These are phyloP conservation scores for Tinamus major DNA, from an alignment of 2,797 vertebrate genomes.

Conservation along the genomic window DNA sequence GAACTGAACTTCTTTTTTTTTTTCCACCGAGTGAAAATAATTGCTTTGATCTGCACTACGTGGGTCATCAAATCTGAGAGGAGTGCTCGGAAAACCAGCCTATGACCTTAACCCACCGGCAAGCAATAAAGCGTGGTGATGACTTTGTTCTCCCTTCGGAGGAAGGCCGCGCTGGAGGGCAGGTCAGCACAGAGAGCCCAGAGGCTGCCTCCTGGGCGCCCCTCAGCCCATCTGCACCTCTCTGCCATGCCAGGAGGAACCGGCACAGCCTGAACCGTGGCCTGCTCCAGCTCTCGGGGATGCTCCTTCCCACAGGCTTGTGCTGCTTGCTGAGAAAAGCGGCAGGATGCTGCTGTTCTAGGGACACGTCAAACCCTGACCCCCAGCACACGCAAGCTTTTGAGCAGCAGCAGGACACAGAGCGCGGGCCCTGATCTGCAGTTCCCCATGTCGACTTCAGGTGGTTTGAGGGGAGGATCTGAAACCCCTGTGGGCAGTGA, in stretches of 20 bases:
- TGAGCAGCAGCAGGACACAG: background rate
- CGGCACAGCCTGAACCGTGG: background rate
- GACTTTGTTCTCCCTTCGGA: background rate
- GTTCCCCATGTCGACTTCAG: background rate
- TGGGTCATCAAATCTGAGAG: background rate
- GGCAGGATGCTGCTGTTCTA: background rate
- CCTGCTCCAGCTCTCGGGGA: background rate
- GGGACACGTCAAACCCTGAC: fast-evolving
- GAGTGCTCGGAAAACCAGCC: background rate
- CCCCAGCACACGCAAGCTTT: background rate
- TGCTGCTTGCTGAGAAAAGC: background rate
- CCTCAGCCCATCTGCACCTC: background rate
- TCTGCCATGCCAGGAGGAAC: background rate
- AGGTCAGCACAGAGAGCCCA: fast-evolving
- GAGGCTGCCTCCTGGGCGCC: background rate
- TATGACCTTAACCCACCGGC: background rate
- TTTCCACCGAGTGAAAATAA: background rate
- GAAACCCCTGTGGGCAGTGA: background rate
- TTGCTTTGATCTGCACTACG: background rate
- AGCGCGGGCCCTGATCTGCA: background rate
- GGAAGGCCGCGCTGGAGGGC: background rate
- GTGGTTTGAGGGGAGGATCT: background rate
- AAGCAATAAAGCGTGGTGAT: background rate
- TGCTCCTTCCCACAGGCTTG: background rate
- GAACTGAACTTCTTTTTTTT: background rate